phyloP scores from a whole-genome alignment of 37 sponge, comb jelly and placozoan genomes.

The Geodia barretti region DNA sequence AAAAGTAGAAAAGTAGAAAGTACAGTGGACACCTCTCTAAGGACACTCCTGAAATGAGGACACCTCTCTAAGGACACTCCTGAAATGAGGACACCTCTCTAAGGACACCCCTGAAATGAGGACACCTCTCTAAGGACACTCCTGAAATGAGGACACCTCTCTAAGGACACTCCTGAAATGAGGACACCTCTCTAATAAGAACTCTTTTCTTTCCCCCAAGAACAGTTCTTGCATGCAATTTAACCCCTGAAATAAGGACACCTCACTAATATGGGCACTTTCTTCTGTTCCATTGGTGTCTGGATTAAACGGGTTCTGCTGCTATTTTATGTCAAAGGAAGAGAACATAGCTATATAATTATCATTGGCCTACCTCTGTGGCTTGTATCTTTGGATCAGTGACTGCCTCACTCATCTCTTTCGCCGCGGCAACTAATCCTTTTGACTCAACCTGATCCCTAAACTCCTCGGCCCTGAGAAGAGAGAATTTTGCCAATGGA shows the following conservation, averaged over 20 bases:
- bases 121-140: neutral
- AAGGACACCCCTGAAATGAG: neutral
- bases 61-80: neutral
- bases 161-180: neutral
- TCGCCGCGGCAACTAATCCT: conserved; percentile 37
- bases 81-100: neutral
- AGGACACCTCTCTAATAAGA: neutral
- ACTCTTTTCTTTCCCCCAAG: too few species aligned
- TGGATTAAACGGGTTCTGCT: neutral
- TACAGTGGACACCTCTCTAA: neutral
- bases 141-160: neutral
- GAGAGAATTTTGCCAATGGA: neutral
- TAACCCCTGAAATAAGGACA: neutral
- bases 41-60: neutral
- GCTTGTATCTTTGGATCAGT: conserved; percentile 56
- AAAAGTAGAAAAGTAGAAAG: neutral
- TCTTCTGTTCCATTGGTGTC: neutral
- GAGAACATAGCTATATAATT: too few species aligned
- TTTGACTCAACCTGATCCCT: neutral
- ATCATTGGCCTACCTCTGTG: conserved; percentile 31
- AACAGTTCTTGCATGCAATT: too few species aligned
- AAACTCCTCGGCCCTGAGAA: conserved; percentile 34
- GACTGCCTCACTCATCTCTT: conserved; percentile 34
- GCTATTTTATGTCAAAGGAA: too few species aligned
- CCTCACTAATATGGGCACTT: neutral